Evolutionary conservation across 2,113 vertebrate genomes (phyloP).

Genomic region (Psophia crepitans): DNA sequence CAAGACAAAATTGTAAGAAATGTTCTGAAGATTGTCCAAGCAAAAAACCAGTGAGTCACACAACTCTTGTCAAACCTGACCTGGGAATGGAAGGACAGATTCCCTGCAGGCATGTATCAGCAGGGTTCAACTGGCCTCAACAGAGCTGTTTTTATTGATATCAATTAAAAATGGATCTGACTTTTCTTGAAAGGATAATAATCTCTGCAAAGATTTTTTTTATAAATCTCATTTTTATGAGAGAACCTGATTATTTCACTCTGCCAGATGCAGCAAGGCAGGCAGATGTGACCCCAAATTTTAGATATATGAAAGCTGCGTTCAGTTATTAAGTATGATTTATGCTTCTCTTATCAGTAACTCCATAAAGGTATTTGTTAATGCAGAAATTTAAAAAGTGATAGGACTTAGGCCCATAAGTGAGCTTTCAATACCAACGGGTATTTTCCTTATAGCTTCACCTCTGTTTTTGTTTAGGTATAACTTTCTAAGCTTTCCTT

Average conservation of each 20-base stretch:
- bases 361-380: neutral
- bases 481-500: neutral
- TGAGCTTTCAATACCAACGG: neutral
- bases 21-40: neutral
- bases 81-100: neutral
- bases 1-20: neutral
- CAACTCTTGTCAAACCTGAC: neutral
- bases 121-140: neutral
- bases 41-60: neutral
- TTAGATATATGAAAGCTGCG: neutral
- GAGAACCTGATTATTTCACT: constrained; percentile 5
- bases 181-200: neutral
- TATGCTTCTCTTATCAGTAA: neutral
- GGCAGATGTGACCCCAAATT: constrained; percentile 9
- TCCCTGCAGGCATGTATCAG: neutral
- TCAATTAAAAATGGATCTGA: neutral
- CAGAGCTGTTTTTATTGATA: neutral
- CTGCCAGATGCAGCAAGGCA: constrained; percentile 29
- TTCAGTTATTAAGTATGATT: neutral
- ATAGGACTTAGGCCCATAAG: neutral
- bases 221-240: neutral
- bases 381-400: neutral
- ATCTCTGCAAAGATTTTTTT: neutral
- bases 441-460: neutral
- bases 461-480: neutral